A percentile compares a stretch with the other conserved stretches of the same genome.
Conservation (phyloP, 2,888 invertebrate species). For the Balanococcus diminutus region DNA sequence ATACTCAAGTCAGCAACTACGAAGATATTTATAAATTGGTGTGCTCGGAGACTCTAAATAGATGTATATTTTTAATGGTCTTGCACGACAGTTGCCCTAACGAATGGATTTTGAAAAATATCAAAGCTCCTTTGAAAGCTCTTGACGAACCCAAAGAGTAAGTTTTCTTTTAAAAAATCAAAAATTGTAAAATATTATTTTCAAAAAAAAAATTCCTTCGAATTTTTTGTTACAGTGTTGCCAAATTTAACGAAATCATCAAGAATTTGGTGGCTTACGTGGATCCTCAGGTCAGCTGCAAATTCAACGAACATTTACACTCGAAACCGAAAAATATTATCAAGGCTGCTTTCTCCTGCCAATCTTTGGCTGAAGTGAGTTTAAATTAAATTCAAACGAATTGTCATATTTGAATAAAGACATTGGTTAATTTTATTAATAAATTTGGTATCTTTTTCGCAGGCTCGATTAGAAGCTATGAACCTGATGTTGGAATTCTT, state of each 20-base stretch:
- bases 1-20: conserved; percentile 12
- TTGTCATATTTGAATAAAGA: too few relatives aligned
- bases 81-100: conserved; percentile 41
- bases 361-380: conserved; percentile 35
- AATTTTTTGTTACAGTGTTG: not conserved
- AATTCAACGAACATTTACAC: conserved; percentile 9
- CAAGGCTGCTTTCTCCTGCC: conserved; percentile 21
- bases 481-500: conserved; percentile 49
- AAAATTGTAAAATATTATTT: too few relatives aligned
- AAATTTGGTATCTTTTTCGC: conserved; percentile 6
- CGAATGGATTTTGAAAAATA: not conserved
- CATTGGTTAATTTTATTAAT: not conserved
- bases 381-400: not conserved
- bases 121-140: not conserved
- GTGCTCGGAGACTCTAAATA: conserved; percentile 41
- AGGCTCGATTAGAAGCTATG: conserved; percentile 48
- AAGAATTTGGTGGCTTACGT: conserved; percentile 41
- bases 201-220: too few relatives aligned
- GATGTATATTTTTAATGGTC: conserved; percentile 42
- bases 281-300: not conserved
- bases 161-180: not conserved
- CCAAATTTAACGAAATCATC: conserved; percentile 44
- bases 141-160: conserved; percentile 23
- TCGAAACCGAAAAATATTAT: conserved; percentile 41
- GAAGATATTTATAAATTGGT: conserved; percentile 19